phyloP scores from a whole-genome alignment of 2,113 vertebrate species.

The Tor tambroides region DNA sequence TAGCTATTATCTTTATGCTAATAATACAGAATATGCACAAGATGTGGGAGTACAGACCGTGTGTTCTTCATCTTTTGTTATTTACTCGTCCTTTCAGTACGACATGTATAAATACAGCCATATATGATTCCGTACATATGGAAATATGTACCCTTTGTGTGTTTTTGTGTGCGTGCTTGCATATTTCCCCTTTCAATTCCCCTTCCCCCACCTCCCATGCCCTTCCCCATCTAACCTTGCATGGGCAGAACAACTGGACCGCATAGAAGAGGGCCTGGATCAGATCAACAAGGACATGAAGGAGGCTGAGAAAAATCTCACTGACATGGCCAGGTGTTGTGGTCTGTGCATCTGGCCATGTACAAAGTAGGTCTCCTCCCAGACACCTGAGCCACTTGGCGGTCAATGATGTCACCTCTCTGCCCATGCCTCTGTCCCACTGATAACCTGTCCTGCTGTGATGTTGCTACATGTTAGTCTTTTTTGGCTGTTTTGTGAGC shows the following conservation, averaged over 20 bases:
- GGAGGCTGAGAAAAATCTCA: constrained; percentile 74
- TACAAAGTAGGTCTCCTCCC: constrained; percentile 63
- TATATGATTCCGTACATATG: constrained; percentile 23
- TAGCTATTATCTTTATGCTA: constrained; percentile 28
- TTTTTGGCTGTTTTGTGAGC: constrained; percentile 28
- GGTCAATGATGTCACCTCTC: constrained; percentile 9
- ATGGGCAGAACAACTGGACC: constrained; percentile 71
- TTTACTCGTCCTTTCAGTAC: not conserved
- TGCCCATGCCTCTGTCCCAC: constrained; percentile 33
- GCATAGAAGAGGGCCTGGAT: constrained; percentile 70
- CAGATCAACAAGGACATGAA: constrained; percentile 76
- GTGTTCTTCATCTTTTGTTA: not conserved
- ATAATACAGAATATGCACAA: constrained; percentile 13
- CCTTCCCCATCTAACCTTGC: not conserved
- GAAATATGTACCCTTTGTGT: constrained; percentile 9
- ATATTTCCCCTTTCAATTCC: constrained; percentile 26
- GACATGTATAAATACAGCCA: not conserved
- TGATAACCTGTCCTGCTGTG: constrained; percentile 15
- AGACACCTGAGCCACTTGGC: constrained; percentile 29
- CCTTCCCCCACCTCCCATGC: constrained; percentile 14
- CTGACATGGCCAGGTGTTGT: constrained; percentile 72
- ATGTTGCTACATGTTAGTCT: constrained; percentile 7
- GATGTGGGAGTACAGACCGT: not conserved
- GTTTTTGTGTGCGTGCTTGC: constrained; percentile 28
- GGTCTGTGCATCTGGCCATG: constrained; percentile 69